Base-by-base conservation (phyloP, 2,888 invertebrate genomes). In the Ephialtes manifestator region DNA sequence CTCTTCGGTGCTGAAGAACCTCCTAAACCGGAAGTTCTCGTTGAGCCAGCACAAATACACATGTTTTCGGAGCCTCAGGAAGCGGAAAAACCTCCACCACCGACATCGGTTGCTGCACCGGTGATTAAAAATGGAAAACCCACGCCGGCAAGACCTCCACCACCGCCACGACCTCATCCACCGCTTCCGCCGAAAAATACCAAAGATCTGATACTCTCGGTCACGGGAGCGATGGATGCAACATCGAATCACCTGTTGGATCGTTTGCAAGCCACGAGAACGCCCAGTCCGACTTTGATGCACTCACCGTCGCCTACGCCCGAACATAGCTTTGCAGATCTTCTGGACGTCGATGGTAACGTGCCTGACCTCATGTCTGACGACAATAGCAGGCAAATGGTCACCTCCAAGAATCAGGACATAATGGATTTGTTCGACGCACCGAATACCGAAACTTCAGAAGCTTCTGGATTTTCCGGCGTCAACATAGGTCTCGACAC, bases 161-260 rank as follows among this genome's bases (percentile, higher is more conserved):
- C 95, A 35, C 95, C 95, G 7, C 94, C 95, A 48, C 94, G 95
- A 15, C 95, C 95, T 53, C 94, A 95, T 0, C 92, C 95, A 2
- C 96, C 96, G 18, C 96, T 96, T 4, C 95, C 97, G 28, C 96
- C 97, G 0, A 96, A 96, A 86, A 97, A 97, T 93, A 98, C 98
- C 0, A 97, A 98, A 94, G 97, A 98, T 91, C 95, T 98, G 28
- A 96, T 98, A 68, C 95, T 97, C 88, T 97, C 97, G 46, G 98
- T 98, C 0, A 98, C 98, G 51, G 98, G 97, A 1, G 97, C 97
- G 79, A 96, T 98, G 96, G 98, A 98, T 91, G 97, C 97, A 71
- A 97, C 98, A 0, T 98, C 98, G 89, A 97, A 97, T 4, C 97
- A 97, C 91, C 94, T 98, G 75, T 94, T 98, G 79, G 97, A 98